These are phyloP conservation scores for Bombyx huttoni DNA, from an alignment of 2,888 invertebrate species.

Conservation along the genomic window DNA sequence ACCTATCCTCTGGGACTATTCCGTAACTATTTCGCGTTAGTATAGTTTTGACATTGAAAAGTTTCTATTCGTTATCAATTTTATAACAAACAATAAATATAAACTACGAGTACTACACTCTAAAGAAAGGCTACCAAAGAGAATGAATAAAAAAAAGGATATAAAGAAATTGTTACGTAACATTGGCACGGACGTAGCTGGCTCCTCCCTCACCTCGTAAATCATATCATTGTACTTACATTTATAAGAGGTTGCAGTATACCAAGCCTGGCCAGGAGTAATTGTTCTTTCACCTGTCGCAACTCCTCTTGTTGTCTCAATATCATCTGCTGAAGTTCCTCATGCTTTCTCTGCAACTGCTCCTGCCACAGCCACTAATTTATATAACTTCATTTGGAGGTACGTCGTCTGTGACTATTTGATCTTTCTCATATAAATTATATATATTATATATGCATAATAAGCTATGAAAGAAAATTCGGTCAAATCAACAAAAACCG, in stretches of 20 bases:
- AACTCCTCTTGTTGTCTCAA: conserved; percentile 90
- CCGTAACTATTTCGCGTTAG: neutral
- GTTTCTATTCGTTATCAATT: neutral
- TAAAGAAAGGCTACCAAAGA: too few species aligned
- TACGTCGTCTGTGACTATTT: too few species aligned
- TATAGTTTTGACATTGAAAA: neutral
- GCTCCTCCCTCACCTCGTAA: neutral
- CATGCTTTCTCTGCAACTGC: conserved; percentile 85
- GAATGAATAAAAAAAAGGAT: neutral
- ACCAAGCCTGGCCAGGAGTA: conserved; percentile 85
- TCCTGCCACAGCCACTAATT: conserved; percentile 71
- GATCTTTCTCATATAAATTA: too few species aligned
- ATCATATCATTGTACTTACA: conserved; percentile 25
- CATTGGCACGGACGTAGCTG: neutral
- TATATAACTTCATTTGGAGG: conserved; percentile 33
- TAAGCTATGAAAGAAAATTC: too few species aligned
- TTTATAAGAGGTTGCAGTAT: conserved; percentile 62
- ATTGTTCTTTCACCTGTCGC: conserved; percentile 87
- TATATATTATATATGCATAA: too few species aligned
- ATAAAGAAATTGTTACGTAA: neutral
- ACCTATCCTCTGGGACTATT: too few species aligned
- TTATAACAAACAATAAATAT: neutral
- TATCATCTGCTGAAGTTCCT: conserved; percentile 87
- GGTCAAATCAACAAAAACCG: too few species aligned
- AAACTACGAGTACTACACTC: neutral